Base-by-base conservation (phyloP, 2,797 vertebrate genomes). In the Babyrousa celebensis region DNA sequence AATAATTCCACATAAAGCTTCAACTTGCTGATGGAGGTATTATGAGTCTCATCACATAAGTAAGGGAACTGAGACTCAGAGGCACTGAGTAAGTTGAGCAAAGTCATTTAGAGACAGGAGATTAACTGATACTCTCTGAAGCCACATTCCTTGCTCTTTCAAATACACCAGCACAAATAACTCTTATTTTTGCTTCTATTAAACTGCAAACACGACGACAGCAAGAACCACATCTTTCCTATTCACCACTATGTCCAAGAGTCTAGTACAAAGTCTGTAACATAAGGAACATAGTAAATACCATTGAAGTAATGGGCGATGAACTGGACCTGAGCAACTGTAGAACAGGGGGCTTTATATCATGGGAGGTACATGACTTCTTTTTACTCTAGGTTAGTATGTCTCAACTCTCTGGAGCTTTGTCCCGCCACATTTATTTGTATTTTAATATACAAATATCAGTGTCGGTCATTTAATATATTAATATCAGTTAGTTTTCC, bases 371-470 rank as follows among this genome's bases (percentile, higher is more conserved):
- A 68, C 54, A 63, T 71, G 68, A 77, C 56, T 18, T 78, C 36
- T 21, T 91, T 80, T 27, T 25, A 79, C 25, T 86, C 1, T 43
- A n/a, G 10, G 8, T 36, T 52, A 17, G 8, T 23, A 29, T 14
- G 20, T 63, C 27, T 91, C 27, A 87, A 17, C 7, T 3, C 36
- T 17, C 52, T 68, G 10, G 14, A 32, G n/a, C 36, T 93, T 75
- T 70, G 7, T 23, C 18, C 27, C 25, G 27, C 0, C 6, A 3
- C 3, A 18, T 71, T 72, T 56, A 72, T 78, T 72, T 96, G 10
- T 23, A 89, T 95, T 71, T 84, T 83, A 90, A 43, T 32, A 48
- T 79, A 77, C 77, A 79, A 58, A 79, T 79, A 79, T 86, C 23
- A 74, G 0, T 72, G 67, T 27, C 62, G 71, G 52, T 52, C 62